phyloP scores from a whole-genome alignment of 2,888 invertebrate genomes.

The Polydrusus cervinus region DNA sequence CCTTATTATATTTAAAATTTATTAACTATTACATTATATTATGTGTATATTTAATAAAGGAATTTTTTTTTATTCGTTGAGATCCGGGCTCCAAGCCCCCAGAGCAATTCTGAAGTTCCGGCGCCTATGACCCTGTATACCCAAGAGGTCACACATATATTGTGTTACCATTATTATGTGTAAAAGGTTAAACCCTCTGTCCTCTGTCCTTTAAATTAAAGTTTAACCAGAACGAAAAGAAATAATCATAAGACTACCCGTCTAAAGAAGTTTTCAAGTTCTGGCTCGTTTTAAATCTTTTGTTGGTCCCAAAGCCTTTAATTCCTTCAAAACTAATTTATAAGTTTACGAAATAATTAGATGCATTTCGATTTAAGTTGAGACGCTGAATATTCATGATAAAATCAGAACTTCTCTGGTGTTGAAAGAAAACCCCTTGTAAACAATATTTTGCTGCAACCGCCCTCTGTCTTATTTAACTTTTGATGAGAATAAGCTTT shows the following conservation, averaged over 20 bases:
- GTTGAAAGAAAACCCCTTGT: constrained; percentile 46
- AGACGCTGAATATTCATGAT: constrained; percentile 49
- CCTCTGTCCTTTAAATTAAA: too few relatives aligned
- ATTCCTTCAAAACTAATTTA: constrained; percentile 35
- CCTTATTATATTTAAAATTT: too few relatives aligned
- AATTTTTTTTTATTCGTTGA: too few relatives aligned
- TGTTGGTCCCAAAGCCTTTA: constrained; percentile 1
- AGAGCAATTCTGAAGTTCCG: too few relatives aligned
- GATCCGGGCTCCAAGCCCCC: too few relatives aligned
- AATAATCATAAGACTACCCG: not conserved
- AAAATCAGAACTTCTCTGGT: constrained; percentile 43
- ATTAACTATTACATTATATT: too few relatives aligned
- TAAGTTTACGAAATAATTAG: constrained; percentile 45
- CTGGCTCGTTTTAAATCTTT: constrained; percentile 15
- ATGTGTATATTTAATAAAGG: too few relatives aligned
- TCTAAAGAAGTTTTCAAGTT: not conserved
- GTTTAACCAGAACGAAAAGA: not conserved
- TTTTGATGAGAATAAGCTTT: constrained; percentile 32
- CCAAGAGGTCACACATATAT: too few relatives aligned
- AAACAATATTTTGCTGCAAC: constrained; percentile 44
- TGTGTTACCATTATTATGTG: too few relatives aligned
- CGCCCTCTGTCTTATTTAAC: constrained; percentile 47
- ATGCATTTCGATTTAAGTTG: constrained; percentile 50
- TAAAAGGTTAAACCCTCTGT: too few relatives aligned
- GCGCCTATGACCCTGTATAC: too few relatives aligned